Percentiles rank a stretch among this genome's conserved stretches.
phyloP scores from a whole-genome alignment of 23 tunicate species.

The Styela plicata region DNA sequence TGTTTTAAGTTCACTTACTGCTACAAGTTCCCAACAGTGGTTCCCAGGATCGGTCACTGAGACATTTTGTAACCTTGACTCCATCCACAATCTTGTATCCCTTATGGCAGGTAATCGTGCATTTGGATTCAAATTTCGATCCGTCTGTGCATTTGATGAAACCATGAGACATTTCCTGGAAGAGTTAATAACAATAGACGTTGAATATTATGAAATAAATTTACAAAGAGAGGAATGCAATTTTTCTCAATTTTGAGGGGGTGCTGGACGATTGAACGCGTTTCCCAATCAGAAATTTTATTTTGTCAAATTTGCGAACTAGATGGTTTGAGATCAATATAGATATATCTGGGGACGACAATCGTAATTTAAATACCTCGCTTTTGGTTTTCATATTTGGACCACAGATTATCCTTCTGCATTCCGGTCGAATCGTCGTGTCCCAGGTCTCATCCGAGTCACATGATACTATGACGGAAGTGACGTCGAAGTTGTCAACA shows the following conservation, averaged over 20 bases:
- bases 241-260: too few relatives aligned
- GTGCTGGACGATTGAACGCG: neutral
- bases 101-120: slow-evolving; percentile 49
- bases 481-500: slow-evolving; percentile 34
- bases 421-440: slow-evolving; percentile 27
- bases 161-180: slow-evolving; percentile 51
- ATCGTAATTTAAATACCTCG: slow-evolving; percentile 39
- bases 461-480: slow-evolving; percentile 47
- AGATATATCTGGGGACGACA: too few relatives aligned
- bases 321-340: neutral
- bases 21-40: slow-evolving; percentile 39
- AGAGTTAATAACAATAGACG: too few relatives aligned
- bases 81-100: slow-evolving; percentile 48
- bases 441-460: slow-evolving; percentile 39
- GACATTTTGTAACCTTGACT: slow-evolving; percentile 38
- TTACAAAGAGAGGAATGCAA: too few relatives aligned
- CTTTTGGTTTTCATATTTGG: slow-evolving; percentile 27
- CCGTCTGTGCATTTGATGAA: slow-evolving; percentile 46
- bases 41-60: slow-evolving; percentile 31
- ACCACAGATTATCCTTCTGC: slow-evolving; percentile 38
- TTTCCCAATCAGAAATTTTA: too few relatives aligned
- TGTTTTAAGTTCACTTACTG: slow-evolving; percentile 36
- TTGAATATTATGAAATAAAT: too few relatives aligned
- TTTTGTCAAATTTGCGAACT: too few relatives aligned
- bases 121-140: slow-evolving; percentile 42